Evolutionary conservation across 2,113 vertebrate species (phyloP).

Genomic region (Neolamprologus falcicula): DNA sequence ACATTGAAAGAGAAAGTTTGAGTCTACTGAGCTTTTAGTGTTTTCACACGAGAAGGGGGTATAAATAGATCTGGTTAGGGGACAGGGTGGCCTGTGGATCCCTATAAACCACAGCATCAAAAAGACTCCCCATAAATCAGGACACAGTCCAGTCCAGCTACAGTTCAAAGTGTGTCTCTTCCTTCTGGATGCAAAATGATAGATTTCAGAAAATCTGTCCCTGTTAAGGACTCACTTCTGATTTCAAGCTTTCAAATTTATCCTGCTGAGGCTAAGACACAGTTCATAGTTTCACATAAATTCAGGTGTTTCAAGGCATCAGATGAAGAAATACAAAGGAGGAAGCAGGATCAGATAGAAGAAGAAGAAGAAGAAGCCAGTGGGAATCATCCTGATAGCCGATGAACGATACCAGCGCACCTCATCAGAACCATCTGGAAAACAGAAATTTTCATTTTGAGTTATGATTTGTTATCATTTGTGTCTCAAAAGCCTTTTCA

Average conservation of each 20-base stretch:
- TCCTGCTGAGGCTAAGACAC: neutral
- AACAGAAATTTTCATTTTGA: neutral
- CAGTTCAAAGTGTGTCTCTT: neutral
- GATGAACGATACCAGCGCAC: constrained; percentile 36
- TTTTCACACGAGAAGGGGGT: neutral
- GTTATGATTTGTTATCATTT: neutral
- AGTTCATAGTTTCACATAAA: neutral
- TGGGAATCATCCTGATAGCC: neutral
- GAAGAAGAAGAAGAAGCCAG: neutral
- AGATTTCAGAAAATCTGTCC: neutral
- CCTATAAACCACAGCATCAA: neutral
- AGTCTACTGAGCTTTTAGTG: neutral
- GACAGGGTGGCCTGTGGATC: neutral
- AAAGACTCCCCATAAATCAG: neutral
- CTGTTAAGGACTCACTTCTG: neutral
- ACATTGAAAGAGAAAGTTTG: neutral
- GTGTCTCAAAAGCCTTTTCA: neutral
- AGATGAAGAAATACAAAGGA: neutral
- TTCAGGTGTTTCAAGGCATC: neutral
- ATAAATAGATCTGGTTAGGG: neutral
- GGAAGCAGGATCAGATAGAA: neutral
- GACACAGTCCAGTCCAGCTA: neutral
- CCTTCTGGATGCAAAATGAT: neutral
- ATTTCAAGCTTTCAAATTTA: neutral
- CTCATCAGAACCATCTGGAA: constrained; percentile 37